Evolutionary conservation across 2,113 vertebrate genomes (phyloP).

Genomic region (Caracal caracal): DNA sequence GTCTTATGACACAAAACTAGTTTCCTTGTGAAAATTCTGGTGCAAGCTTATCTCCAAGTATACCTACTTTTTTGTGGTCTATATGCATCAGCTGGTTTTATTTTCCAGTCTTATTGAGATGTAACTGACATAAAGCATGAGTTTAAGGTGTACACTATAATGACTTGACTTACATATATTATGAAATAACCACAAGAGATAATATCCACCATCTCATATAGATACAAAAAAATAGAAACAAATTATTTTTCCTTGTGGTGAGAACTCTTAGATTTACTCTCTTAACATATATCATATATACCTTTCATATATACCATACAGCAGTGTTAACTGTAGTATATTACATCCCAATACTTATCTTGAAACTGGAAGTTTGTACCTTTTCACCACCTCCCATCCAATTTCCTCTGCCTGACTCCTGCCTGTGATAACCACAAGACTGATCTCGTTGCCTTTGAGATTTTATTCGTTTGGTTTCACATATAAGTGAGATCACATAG

Average conservation of each 20-base stretch:
- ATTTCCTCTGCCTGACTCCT: background rate
- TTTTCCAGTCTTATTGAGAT: background rate
- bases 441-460: background rate
- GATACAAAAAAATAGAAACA: background rate
- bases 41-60: background rate
- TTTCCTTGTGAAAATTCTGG: background rate
- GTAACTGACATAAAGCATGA: background rate
- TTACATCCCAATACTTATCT: background rate
- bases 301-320: background rate
- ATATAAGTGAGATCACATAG: background rate
- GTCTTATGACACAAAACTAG: background rate
- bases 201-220: background rate
- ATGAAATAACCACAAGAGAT: background rate
- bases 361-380: background rate
- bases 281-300: background rate
- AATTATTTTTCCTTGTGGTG: background rate
- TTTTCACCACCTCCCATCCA: background rate
- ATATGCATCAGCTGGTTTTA: background rate
- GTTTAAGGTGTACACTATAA: background rate
- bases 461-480: background rate
- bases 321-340: background rate
- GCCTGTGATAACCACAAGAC: background rate
- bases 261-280: background rate
- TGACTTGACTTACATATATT: background rate
- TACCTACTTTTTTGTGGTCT: background rate